phyloP scores from a whole-genome alignment of 2,113 vertebrate species.

The Terrapene triunguis region DNA sequence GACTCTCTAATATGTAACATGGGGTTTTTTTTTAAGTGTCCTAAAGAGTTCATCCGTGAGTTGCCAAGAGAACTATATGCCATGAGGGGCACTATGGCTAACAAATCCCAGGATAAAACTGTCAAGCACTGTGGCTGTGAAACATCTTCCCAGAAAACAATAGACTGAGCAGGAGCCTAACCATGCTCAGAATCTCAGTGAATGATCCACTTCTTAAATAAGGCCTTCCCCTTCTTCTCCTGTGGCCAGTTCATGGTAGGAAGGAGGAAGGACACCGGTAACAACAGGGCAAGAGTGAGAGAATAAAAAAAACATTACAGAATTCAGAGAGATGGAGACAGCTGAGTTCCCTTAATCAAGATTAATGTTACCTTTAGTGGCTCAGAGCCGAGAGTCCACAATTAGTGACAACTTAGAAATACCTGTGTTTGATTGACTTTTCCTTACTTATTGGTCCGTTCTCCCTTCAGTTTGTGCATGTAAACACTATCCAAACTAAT shows the following conservation, averaged over 20 bases:
- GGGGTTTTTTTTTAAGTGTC: background rate
- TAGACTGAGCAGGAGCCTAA: background rate
- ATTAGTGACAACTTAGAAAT: background rate
- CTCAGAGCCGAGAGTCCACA: background rate
- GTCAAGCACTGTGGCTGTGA: background rate
- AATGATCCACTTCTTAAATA: background rate
- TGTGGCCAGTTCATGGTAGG: background rate
- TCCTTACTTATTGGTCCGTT: background rate
- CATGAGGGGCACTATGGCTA: background rate
- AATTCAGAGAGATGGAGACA: background rate
- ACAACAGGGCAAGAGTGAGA: background rate
- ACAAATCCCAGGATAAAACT: background rate
- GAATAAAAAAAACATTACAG: background rate
- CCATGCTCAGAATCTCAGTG: background rate
- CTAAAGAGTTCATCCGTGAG: background rate
- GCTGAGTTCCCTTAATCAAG: background rate
- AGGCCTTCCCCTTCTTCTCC: background rate
- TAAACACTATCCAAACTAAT: background rate
- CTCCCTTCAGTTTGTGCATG: background rate
- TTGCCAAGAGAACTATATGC: background rate
- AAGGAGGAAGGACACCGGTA: background rate
- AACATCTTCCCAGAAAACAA: background rate
- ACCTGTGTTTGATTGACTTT: fast-evolving
- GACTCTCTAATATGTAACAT: background rate
- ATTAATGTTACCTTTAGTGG: background rate